Evolutionary conservation across 2,797 vertebrate species (phyloP).

Genomic region (Arremon aurantiirostris): DNA sequence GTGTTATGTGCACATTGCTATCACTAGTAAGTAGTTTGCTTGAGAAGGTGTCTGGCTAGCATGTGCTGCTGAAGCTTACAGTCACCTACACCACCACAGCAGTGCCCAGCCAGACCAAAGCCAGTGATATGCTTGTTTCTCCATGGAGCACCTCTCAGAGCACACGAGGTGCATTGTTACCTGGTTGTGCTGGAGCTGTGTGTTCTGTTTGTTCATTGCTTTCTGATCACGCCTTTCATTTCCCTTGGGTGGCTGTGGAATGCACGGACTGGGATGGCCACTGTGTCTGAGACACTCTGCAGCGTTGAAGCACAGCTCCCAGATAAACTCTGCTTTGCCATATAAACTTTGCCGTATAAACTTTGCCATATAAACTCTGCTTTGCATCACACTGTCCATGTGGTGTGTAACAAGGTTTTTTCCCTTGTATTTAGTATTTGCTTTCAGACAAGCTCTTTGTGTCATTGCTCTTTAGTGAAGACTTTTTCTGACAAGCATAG

Average conservation of each 20-base stretch:
- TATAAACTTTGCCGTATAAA: too few species aligned
- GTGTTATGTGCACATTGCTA: not conserved
- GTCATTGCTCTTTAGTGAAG: not conserved
- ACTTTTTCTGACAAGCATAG: not conserved
- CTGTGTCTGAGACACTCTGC: not conserved
- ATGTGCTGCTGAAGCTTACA: not conserved
- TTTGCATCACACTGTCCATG: not conserved
- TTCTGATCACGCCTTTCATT: accelerated
- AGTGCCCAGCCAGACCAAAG: not conserved
- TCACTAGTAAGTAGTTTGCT: not conserved
- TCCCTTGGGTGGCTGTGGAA: not conserved
- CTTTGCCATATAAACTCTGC: not conserved
- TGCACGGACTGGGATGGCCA: not conserved
- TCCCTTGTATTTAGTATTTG: not conserved
- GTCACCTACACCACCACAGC: accelerated
- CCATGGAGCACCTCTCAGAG: not conserved
- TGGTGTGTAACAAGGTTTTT: not conserved
- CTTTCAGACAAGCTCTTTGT: not conserved
- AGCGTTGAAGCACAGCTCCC: not conserved
- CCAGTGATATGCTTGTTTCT: not conserved
- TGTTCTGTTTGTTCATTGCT: not conserved
- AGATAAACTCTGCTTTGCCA: not conserved
- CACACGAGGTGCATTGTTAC: not conserved
- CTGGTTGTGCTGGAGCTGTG: not conserved
- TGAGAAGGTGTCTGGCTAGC: not conserved